These are phyloP conservation scores for Plagiodera versicolora DNA, from an alignment of 2,888 invertebrate genomes.

Conservation along the genomic window DNA sequence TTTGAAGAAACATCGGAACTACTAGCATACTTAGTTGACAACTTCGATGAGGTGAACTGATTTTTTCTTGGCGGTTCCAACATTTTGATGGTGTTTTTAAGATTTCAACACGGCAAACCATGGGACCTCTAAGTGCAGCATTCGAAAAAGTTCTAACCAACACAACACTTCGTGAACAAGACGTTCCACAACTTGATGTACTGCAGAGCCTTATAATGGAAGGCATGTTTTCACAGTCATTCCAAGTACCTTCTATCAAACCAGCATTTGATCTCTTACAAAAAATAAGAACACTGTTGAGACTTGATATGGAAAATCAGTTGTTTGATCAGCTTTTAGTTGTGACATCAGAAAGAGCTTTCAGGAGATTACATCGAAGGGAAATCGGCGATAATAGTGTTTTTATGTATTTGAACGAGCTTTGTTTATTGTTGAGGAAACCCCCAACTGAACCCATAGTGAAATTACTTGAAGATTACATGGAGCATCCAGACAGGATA, in stretches of 20 bases:
- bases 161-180: constrained; percentile 18
- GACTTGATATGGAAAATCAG: constrained; percentile 26
- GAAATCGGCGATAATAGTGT: constrained; percentile 26
- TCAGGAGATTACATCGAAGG: constrained; percentile 25
- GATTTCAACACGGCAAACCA: constrained; percentile 24
- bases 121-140: constrained; percentile 28
- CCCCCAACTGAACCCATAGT: constrained; percentile 28
- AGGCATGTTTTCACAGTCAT: constrained; percentile 30
- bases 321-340: constrained; percentile 25
- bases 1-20: constrained; percentile 32
- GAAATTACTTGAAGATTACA: constrained; percentile 26
- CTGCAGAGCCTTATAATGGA: constrained; percentile 31
- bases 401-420: constrained; percentile 37
- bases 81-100: constrained; percentile 8
- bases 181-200: constrained; percentile 29
- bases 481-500: constrained; percentile 25
- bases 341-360: constrained; percentile 32
- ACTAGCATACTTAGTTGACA: constrained; percentile 30
- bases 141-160: constrained; percentile 32
- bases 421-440: constrained; percentile 32
- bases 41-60: constrained; percentile 34
- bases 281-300: constrained; percentile 29
- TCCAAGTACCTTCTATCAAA: constrained; percentile 31
- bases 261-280: constrained; percentile 32
- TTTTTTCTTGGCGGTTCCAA: too few species aligned